Evolutionary conservation across 2,888 invertebrate species (phyloP).

Genomic region (Dasypolia templi): DNA sequence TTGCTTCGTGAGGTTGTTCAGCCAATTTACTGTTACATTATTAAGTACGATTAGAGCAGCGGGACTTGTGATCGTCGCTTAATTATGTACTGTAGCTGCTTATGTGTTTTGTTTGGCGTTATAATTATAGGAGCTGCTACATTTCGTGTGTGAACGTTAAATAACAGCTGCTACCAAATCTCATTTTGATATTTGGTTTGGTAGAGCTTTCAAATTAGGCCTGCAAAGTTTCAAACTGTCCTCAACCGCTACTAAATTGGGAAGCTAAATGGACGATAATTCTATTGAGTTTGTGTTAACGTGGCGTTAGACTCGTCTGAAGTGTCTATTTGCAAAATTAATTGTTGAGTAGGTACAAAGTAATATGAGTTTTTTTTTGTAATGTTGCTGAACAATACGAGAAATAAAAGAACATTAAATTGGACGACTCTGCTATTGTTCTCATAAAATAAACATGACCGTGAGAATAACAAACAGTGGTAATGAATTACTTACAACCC

Average conservation of each 20-base stretch:
- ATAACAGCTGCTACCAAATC: constrained; percentile 53
- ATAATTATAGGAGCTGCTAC: constrained; percentile 57
- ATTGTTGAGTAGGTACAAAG: neutral
- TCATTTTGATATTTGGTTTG: constrained; percentile 43
- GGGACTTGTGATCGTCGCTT: constrained; percentile 73
- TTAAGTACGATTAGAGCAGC: constrained; percentile 73
- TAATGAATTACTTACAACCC: constrained; percentile 84
- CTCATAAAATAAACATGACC: constrained; percentile 72
- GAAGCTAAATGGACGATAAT: constrained; percentile 36
- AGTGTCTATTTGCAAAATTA: constrained; percentile 19
- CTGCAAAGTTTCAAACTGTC: constrained; percentile 49
- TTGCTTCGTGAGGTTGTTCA: constrained; percentile 70
- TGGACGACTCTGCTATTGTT: constrained; percentile 53
- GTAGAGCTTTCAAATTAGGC: constrained; percentile 37
- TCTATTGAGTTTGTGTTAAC: constrained; percentile 47
- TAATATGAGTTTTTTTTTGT: neutral
- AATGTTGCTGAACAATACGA: neutral
- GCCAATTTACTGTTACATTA: constrained; percentile 76
- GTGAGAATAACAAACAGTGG: constrained; percentile 88
- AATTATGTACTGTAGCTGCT: constrained; percentile 70
- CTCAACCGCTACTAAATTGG: constrained; percentile 43
- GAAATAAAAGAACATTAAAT: constrained; percentile 48
- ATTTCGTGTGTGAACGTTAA: constrained; percentile 36
- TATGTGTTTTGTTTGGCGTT: constrained; percentile 59
- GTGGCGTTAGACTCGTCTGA: constrained; percentile 3